phyloP scores from a whole-genome alignment of 2,888 invertebrate genomes.

The Deroplatys truncata region DNA sequence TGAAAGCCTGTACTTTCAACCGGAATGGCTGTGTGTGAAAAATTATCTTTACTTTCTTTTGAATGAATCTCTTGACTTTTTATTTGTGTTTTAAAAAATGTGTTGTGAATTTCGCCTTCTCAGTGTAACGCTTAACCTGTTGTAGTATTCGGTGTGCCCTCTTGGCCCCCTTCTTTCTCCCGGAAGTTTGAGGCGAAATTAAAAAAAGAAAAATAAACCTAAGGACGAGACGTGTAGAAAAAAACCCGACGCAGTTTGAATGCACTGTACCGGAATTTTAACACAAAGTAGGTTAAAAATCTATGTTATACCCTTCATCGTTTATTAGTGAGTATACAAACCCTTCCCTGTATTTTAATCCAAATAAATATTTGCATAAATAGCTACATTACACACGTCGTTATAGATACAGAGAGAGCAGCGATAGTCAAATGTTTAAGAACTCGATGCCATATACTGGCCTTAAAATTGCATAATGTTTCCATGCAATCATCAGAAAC shows the following conservation, averaged over 20 bases:
- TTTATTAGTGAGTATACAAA: too few relatives aligned
- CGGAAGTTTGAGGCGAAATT: background rate
- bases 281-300: background rate
- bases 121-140: background rate
- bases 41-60: background rate
- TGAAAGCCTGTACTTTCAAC: background rate
- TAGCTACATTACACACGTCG: too few relatives aligned
- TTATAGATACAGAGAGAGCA: too few relatives aligned
- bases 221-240: background rate
- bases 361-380: too few relatives aligned
- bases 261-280: background rate
- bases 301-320: too few relatives aligned
- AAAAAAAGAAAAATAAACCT: background rate
- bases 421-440: too few relatives aligned
- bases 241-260: background rate
- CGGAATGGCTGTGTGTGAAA: background rate
- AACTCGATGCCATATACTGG: too few relatives aligned
- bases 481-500: too few relatives aligned
- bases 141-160: background rate
- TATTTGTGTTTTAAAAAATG: background rate
- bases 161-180: background rate
- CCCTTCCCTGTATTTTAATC: too few relatives aligned
- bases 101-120: background rate
- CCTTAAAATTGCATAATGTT: too few relatives aligned
- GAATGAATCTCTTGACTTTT: background rate